Conservation (phyloP, 2,888 invertebrate genomes). For the Dynastes hyllus region DNA sequence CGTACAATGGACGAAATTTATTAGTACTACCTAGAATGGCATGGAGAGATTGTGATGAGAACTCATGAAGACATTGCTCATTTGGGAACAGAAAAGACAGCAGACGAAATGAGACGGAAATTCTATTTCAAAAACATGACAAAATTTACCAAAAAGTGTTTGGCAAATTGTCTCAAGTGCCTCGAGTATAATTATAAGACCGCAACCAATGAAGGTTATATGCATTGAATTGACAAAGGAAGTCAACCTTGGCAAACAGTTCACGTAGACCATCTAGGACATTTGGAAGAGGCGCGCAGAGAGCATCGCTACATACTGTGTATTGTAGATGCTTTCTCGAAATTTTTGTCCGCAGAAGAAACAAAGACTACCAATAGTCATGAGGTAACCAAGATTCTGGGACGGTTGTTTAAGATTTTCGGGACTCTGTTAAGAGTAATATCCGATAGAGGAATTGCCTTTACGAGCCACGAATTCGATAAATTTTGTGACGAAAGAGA, state of each 20-base stretch:
- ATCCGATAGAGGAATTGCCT: too few species aligned
- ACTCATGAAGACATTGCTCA: too few species aligned
- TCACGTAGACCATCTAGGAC: slow-evolving; percentile 62
- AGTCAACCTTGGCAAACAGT: slow-evolving; percentile 58
- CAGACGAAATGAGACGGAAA: slow-evolving; percentile 28
- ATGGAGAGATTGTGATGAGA: too few species aligned
- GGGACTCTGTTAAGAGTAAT: background rate
- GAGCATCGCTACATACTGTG: slow-evolving; percentile 58
- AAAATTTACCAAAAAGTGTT: too few species aligned
- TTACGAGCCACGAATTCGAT: too few species aligned
- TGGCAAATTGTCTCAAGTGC: slow-evolving; percentile 59
- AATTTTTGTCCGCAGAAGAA: too few species aligned
- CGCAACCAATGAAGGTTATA: slow-evolving; percentile 59
- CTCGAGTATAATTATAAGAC: slow-evolving; percentile 53
- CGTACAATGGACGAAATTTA: background rate
- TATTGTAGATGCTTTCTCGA: slow-evolving; percentile 48
- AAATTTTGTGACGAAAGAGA: too few species aligned
- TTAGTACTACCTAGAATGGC: slow-evolving; percentile 47
- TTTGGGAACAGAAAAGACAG: too few species aligned
- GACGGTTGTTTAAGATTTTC: too few species aligned
- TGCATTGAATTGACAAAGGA: slow-evolving; percentile 60
- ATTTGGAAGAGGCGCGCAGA: slow-evolving; percentile 54
- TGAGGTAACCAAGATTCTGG: background rate
- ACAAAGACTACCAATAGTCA: background rate
- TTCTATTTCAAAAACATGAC: slow-evolving; percentile 64